Base-by-base conservation (phyloP, 2,797 vertebrate genomes). In the Halcyon leucocephala region DNA sequence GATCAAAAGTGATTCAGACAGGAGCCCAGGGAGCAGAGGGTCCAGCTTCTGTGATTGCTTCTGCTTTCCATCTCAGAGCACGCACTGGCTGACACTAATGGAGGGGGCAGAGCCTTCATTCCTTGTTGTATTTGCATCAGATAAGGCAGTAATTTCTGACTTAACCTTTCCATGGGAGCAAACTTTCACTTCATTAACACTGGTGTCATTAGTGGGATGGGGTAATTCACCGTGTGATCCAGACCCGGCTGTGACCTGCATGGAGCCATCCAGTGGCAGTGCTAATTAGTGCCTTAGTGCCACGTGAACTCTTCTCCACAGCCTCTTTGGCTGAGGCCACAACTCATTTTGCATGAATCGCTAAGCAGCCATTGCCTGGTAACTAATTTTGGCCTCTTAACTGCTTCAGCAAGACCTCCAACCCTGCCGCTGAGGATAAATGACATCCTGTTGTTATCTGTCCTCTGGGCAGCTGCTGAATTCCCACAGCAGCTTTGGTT, bases 391-490 rank as follows among this genome's bases (percentile, higher is more conserved):
- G 90, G 71, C 83, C 86, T 89, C 55, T 35, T 86, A 70, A 73
- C 66, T 82, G 49, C 77, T 90, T 84, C 9, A 2, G 17, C 37
- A 35, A 84, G 88, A 82, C 84, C 89, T 92, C 78, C 61, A 80
- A 46, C 52, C 78, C 83, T 58, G 83, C 49, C 3, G 4, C 61
- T 0, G 22, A 82, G 51, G 77, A 93, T 80, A 89, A 95, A 96
- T 85, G 93, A 92, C 83, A 95, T 93, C 82, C 91, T 95, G 82
- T 74, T 91, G 77, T 81, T 93, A 83, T 92, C 91, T 83, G 69
- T 79, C 54, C 66, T 82, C 55, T 35, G 64, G 48, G 37, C 82
- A 95, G 87, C 95, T 76, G 82, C 86, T 78, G 0, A 72, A 80
- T 81, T 91, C 95, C 80, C 88, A 57, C 62, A 76, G 82, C 73